A percentile compares a stretch with the other conserved stretches of the same genome.
phyloP scores from a whole-genome alignment of 2,797 vertebrate species.

The Trichosurus vulpecula region DNA sequence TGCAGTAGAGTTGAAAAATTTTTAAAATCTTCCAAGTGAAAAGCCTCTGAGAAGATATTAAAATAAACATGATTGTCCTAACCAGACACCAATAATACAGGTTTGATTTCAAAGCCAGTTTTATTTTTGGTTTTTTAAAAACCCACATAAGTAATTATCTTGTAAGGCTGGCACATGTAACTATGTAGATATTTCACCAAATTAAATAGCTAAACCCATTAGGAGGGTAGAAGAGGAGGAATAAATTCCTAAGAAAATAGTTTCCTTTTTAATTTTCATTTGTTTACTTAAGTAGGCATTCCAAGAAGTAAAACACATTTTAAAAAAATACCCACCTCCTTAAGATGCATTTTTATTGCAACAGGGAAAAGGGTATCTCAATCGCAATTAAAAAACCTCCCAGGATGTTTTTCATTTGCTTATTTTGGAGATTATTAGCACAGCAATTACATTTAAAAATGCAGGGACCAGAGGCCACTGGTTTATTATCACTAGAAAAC shows the following conservation, averaged over 20 bases:
- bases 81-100: constrained; percentile 42
- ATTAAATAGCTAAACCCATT: constrained; percentile 52
- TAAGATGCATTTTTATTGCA: constrained; percentile 48
- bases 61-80: constrained; percentile 58
- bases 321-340: constrained; percentile 56
- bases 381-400: constrained; percentile 77
- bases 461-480: constrained; percentile 81
- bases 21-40: constrained; percentile 37
- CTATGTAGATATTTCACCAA: constrained; percentile 58
- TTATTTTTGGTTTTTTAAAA: constrained; percentile 3
- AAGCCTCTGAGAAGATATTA: constrained; percentile 44
- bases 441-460: constrained; percentile 81
- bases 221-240: constrained; percentile 38
- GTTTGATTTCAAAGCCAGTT: constrained; percentile 53
- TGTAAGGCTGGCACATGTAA: constrained; percentile 42
- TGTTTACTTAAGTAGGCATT: constrained; percentile 62
- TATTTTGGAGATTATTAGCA: constrained; percentile 80
- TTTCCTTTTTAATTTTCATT: constrained; percentile 70
- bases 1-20: constrained; percentile 51
- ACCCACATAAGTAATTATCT: constrained; percentile 60
- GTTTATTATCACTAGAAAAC: constrained; percentile 90
- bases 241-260: constrained; percentile 67
- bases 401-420: constrained; percentile 73
- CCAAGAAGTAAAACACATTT: constrained; percentile 65
- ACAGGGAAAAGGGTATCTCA: constrained; percentile 66